phyloP scores from a whole-genome alignment of 2,797 vertebrate species.

The Tangara arthus region DNA sequence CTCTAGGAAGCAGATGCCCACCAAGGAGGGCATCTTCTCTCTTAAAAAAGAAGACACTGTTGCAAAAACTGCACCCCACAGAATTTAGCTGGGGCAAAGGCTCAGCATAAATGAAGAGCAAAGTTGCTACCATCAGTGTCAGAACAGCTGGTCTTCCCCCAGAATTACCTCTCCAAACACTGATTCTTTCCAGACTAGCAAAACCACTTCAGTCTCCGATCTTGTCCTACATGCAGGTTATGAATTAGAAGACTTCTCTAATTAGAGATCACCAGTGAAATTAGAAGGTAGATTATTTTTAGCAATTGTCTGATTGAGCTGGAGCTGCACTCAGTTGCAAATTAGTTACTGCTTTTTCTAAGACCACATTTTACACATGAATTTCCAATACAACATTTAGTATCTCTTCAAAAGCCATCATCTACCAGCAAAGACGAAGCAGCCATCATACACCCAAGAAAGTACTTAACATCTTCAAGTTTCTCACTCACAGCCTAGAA shows the following conservation, averaged over 20 bases:
- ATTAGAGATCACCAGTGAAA: neutral
- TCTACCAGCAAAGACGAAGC: neutral
- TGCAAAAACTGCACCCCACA: neutral
- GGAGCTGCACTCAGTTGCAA: neutral
- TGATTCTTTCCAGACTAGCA: neutral
- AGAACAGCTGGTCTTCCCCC: neutral
- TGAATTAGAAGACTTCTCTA: neutral
- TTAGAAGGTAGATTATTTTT: neutral
- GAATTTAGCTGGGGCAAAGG: neutral
- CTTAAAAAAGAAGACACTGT: neutral
- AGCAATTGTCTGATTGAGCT: neutral
- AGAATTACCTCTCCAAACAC: neutral
- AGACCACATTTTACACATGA: neutral
- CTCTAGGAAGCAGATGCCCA: neutral
- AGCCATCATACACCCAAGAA: neutral
- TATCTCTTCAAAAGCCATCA: neutral
- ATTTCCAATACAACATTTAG: neutral
- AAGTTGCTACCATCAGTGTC: neutral
- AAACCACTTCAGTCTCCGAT: neutral
- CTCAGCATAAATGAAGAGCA: neutral
- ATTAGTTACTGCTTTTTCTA: neutral
- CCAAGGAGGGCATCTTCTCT: neutral
- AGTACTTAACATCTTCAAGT: neutral
- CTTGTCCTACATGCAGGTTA: neutral
- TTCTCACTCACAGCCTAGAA: neutral